These are phyloP conservation scores for Poicephalus meyeri DNA, from an alignment of 2,113 vertebrate species.

Conservation along the genomic window DNA sequence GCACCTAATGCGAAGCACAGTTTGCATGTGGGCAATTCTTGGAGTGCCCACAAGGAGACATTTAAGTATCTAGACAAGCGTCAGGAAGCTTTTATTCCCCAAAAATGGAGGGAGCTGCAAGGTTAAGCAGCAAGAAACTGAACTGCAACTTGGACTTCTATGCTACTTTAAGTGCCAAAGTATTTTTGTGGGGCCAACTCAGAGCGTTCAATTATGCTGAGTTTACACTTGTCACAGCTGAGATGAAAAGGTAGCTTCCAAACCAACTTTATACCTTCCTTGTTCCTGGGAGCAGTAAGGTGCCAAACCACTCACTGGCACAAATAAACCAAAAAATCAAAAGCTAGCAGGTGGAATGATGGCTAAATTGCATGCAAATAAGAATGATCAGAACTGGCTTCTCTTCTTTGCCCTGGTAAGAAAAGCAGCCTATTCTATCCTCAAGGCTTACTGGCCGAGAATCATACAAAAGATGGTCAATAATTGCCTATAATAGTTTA, in stretches of 20 bases:
- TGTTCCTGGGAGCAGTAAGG: background rate
- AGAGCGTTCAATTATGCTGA: slow-evolving; percentile 22
- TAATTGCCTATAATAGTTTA: background rate
- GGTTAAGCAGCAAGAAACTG: background rate
- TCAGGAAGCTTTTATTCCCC: background rate
- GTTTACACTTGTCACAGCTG: slow-evolving; percentile 47
- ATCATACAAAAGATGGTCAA: slow-evolving; percentile 33
- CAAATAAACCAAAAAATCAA: slow-evolving; percentile 49
- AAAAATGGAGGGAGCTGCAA: background rate
- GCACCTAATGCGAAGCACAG: background rate
- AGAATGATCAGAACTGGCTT: slow-evolving; percentile 15
- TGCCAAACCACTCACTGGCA: slow-evolving; percentile 42
- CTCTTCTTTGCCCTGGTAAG: background rate
- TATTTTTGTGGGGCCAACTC: background rate
- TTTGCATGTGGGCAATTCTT: background rate
- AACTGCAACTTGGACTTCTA: background rate
- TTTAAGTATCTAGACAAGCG: background rate
- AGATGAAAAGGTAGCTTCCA: slow-evolving; percentile 47
- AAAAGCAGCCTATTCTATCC: background rate
- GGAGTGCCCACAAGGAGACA: background rate
- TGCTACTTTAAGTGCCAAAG: background rate
- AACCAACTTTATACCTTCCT: slow-evolving; percentile 5
- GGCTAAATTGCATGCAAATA: slow-evolving; percentile 50
- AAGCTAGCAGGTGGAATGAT: slow-evolving; percentile 26
- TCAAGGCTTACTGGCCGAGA: slow-evolving; percentile 37